phyloP scores from a whole-genome alignment of 1,140 invertebrate genomes.

The Pseudomyrmex concolor region DNA sequence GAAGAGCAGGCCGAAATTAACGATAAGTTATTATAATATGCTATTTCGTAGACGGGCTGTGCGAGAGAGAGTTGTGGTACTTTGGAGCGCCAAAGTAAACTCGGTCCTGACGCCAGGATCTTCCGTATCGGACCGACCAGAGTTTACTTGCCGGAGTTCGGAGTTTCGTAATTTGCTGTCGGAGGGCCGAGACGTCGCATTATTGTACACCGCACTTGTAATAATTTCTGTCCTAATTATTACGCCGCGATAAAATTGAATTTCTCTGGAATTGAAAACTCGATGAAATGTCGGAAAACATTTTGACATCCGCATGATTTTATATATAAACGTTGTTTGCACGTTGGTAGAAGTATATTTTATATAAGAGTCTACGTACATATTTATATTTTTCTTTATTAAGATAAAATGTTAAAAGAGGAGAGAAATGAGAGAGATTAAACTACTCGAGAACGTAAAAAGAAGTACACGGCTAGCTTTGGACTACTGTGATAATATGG shows the following conservation, averaged over 20 bases:
- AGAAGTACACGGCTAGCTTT: background rate
- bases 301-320: constrained; percentile 4
- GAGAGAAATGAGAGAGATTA: too few species aligned
- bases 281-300: background rate
- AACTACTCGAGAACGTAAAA: too few species aligned
- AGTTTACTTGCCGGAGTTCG: constrained; percentile 54
- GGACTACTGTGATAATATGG: background rate
- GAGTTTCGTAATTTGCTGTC: constrained; percentile 58
- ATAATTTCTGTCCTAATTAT: constrained; percentile 59
- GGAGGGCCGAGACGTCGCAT: constrained; percentile 53
- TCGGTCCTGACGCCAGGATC: constrained; percentile 40
- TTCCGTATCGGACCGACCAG: constrained; percentile 57
- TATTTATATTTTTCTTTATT: too few species aligned
- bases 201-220: constrained; percentile 57
- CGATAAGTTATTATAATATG: constrained; percentile 62
- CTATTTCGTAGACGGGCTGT: constrained; percentile 46
- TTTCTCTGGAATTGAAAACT: constrained; percentile 19
- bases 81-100: constrained; percentile 57
- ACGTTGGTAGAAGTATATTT: constrained; percentile 13
- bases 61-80: constrained; percentile 57
- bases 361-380: too few species aligned
- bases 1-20: constrained; percentile 37
- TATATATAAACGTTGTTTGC: background rate
- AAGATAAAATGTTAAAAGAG: too few species aligned
- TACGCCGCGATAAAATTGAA: constrained; percentile 26